A percentile compares a stretch with the other conserved stretches of the same genome.
These are phyloP conservation scores for Zaprionus lachaisei DNA, from an alignment of 1,140 invertebrate species.

Conservation along the genomic window DNA sequence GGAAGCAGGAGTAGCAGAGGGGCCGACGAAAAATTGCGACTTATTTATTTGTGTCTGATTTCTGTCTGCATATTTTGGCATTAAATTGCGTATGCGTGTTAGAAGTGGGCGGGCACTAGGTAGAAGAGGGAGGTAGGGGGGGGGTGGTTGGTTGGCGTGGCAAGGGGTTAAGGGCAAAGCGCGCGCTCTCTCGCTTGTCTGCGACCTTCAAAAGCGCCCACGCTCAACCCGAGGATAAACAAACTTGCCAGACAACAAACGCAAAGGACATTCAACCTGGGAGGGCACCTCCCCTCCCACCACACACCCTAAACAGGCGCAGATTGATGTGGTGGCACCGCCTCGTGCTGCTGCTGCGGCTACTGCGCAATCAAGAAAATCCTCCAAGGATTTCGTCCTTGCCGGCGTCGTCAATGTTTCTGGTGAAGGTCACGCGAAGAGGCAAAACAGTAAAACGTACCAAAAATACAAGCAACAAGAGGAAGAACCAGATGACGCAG, in stretches of 20 bases:
- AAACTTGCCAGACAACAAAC: conserved; percentile 69
- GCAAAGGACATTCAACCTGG: conserved; percentile 67
- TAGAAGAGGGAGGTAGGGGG: background rate
- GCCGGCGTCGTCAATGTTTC: background rate
- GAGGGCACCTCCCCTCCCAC: background rate
- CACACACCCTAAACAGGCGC: background rate
- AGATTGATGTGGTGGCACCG: too few relatives aligned
- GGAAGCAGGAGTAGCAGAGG: background rate
- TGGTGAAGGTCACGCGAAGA: conserved; percentile 39
- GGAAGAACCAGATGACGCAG: background rate
- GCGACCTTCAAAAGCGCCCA: conserved; percentile 63
- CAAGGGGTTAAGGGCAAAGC: background rate
- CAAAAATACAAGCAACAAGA: background rate
- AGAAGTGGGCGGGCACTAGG: background rate
- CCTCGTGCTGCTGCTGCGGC: background rate
- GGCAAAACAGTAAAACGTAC: conserved; percentile 1
- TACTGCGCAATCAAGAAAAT: conserved; percentile 57
- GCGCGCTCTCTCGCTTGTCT: conserved; percentile 37
- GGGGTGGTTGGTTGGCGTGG: too few relatives aligned
- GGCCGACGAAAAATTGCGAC: background rate
- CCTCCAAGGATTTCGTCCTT: conserved; percentile 40
- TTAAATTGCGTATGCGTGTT: background rate
- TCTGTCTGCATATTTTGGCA: conserved; percentile 34
- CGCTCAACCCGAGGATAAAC: conserved; percentile 27
- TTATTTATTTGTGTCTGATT: background rate